Conservation (phyloP, 2,113 vertebrate genomes). For the Leucopsar rothschildi region DNA sequence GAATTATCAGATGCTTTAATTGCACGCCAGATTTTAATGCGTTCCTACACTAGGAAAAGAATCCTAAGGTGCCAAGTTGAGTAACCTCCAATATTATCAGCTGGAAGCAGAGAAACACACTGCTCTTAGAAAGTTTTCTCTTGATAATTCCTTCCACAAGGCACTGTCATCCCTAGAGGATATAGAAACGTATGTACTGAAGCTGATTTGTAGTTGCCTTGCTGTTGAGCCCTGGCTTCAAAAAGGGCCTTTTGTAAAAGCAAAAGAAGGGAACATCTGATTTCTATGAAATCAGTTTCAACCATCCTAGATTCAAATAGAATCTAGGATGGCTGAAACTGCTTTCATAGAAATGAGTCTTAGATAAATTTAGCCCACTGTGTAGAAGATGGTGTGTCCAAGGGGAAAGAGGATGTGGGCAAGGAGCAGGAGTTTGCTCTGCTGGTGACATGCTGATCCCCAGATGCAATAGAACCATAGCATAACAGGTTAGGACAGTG, state of each 20-base stretch:
- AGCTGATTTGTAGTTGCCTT: neutral
- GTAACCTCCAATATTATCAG: neutral
- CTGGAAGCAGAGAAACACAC: neutral
- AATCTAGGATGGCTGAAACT: neutral
- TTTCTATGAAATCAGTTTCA: neutral
- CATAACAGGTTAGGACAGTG: neutral
- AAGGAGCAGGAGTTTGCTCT: neutral
- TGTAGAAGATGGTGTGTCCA: neutral
- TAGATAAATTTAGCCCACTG: neutral
- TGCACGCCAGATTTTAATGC: neutral
- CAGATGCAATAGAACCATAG: neutral
- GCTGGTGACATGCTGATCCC: neutral
- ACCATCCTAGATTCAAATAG: neutral
- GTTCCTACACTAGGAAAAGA: neutral
- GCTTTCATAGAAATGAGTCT: neutral
- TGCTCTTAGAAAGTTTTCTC: neutral
- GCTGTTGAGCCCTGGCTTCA: neutral
- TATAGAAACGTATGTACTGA: neutral
- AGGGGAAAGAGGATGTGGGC: neutral
- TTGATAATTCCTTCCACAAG: neutral
- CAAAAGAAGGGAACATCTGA: neutral
- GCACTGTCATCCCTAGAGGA: neutral
- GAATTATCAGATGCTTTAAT: neutral
- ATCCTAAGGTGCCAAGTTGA: neutral
- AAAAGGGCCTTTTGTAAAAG: neutral